Percentiles rank a stretch among this genome's conserved stretches.
phyloP scores from a whole-genome alignment of 2,888 invertebrate species.

The Tridacna crocea region DNA sequence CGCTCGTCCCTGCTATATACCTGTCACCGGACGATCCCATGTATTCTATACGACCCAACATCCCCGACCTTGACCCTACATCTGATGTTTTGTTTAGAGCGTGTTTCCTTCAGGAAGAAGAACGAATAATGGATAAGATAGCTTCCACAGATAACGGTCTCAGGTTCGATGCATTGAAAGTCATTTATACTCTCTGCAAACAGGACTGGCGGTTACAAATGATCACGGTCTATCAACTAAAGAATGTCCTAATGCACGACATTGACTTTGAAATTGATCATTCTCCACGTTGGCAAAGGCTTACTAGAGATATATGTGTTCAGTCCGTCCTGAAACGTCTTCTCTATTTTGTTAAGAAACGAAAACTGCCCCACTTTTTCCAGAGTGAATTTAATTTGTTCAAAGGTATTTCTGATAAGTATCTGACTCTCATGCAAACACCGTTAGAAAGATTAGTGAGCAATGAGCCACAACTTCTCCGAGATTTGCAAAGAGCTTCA shows the following conservation, averaged over 20 bases:
- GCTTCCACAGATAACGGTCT: conserved; percentile 60
- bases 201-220: conserved; percentile 62
- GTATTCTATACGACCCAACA: conserved; percentile 54
- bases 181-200: conserved; percentile 57
- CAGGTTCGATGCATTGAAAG: conserved; percentile 55
- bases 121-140: conserved; percentile 52
- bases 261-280: conserved; percentile 77
- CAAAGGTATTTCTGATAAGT: conserved; percentile 59
- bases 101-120: conserved; percentile 52
- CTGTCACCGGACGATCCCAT: conserved; percentile 54
- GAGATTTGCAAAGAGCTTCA: conserved; percentile 59
- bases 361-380: conserved; percentile 77
- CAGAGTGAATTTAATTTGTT: conserved; percentile 73
- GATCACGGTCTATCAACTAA: conserved; percentile 73
- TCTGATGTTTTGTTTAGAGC: conserved; percentile 58
- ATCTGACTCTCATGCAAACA: conserved; percentile 64
- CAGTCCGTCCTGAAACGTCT: conserved; percentile 71
- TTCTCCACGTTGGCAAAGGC: conserved; percentile 78
- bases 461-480: conserved; percentile 70
- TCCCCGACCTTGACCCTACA: conserved; percentile 59
- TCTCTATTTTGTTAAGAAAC: conserved; percentile 62
- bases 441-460: conserved; percentile 66
- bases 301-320: conserved; percentile 71
- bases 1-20: conserved; percentile 54
- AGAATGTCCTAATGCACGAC: conserved; percentile 77